Base-by-base conservation (phyloP, 2,888 invertebrate species). In the Heliconius aoede region DNA sequence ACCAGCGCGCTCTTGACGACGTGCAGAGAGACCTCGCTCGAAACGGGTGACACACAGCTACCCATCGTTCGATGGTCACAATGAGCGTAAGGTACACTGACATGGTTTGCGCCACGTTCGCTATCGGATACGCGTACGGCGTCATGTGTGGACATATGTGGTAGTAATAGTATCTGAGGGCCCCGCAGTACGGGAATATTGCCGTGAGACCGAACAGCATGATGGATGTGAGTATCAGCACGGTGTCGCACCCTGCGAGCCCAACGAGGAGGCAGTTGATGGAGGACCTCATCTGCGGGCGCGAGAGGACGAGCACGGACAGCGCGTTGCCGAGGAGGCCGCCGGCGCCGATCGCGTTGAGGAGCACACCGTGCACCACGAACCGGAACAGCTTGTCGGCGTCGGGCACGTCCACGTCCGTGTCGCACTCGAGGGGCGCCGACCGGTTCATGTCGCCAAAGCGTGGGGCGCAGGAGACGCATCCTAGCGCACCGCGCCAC, bases 261-360 rank as follows among this genome's bases (percentile, higher is more conserved):
- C 98, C 99, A 81, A 98, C 97, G 79, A 99, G 95, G 86, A 99
- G 96, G 90, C 98, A 98, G 92, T 99, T 99, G 87, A 99, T 98
- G 87, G 99, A 98, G 78, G 98, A 98, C 85, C 98, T 96, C 99
- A 99, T 99, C 91, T 99, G 97, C 32, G 98, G 98, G 75, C 98
- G 96, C 77, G 98, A 97, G 73, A 99, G 95, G 83, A 99, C 98
- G 79, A 98, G 96, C 95, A 98, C 97, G 61, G 98, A 97, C 76
- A 99, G 97, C 77, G 97, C 95, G 92, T 99, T 99, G 81, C 99
- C 99, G 65, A 98, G 95, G 80, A 99, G 96, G 9, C 99, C 99
- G 85, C 97, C 96, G 36, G 97, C 90, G 77, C 97, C 97, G 84
- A 98, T 96, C 69, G 96, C 90, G 90, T 98, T 98, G 76, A 98